Percentiles rank a stretch among this genome's conserved stretches.
phyloP scores from a whole-genome alignment of 2,113 vertebrate species.

The Perca fluviatilis region DNA sequence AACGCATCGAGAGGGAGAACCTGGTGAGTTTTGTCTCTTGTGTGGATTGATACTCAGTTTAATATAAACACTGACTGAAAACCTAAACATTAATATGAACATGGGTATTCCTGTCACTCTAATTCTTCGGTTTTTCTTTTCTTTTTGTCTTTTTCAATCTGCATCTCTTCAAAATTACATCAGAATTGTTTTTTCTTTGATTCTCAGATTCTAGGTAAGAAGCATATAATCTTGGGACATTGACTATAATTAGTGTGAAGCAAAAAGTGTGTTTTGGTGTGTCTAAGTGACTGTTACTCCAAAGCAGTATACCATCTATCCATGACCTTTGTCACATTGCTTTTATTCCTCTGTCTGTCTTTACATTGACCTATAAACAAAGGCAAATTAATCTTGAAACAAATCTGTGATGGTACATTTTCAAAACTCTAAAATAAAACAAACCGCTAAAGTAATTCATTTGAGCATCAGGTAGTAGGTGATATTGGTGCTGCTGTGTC shows the following conservation, averaged over 20 bases:
- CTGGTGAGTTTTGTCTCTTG: slow-evolving; percentile 85
- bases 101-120: background rate
- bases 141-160: background rate
- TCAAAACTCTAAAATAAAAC: background rate
- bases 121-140: background rate
- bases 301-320: background rate
- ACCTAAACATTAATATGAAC: background rate
- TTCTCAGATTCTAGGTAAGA: background rate
- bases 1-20: slow-evolving; percentile 94
- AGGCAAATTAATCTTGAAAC: background rate
- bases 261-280: background rate
- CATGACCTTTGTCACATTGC: background rate
- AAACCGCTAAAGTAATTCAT: background rate
- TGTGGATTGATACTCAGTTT: background rate
- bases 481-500: background rate
- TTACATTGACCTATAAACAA: background rate
- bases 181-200: background rate
- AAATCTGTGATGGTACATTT: background rate
- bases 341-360: background rate
- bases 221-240: background rate
- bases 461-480: background rate
- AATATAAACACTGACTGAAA: background rate
- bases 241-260: background rate
- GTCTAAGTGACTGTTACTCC: no score
- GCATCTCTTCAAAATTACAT: background rate